Evolutionary conservation across 30 jellyfish, hydroid and myxozoan species (phyloP), one percentile per base, ranked within the genome.

Genomic region (Euphysa ruthae): DNA sequence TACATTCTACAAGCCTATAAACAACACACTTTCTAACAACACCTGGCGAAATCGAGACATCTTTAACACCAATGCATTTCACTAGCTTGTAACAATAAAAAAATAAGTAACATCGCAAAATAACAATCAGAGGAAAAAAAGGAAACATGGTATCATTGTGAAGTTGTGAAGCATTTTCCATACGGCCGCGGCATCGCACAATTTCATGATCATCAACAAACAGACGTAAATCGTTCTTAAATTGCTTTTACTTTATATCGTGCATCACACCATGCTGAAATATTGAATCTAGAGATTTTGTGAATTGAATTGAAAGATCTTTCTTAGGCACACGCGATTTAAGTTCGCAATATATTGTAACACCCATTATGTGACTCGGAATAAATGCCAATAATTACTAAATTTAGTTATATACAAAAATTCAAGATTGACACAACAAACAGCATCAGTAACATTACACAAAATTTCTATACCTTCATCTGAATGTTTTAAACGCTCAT

Each of bases 21-120:
- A 21, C 27, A 0, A 46, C 58, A 26, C 83, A 74, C 19, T 34
- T 62, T 8, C 52, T n/a, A 0, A 74, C 19, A 0, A 73, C 51
- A 51, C n/a, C 31, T 74, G 60, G 5, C 27, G 55, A 58, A 12
- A 31, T 33, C 13, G 57, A 49, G 4, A 66, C 57, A 26, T 69
- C 82, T 7, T 31, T 54, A 8, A 54, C 81, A 20, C 76, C 82
- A 26, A 43, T 69, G 32, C 51, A 20, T 14, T 24, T 50, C 1
- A 69, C 81, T 3, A 6, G 6, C 24, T 4, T 18, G 76, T 69
- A 76, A 8, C 21, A 3, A 18, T 22, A 23, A 20, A 16, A 16
- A 22, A 71, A n/a, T 58, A 21, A 58, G 26, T 21, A 58, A 25
- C 4, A 27, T 20, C 18, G 84, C 4, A 32, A 71, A 26, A 58